phyloP scores from a whole-genome alignment of 2,888 invertebrate species.

The Gastracanthus pulcherrimus region DNA sequence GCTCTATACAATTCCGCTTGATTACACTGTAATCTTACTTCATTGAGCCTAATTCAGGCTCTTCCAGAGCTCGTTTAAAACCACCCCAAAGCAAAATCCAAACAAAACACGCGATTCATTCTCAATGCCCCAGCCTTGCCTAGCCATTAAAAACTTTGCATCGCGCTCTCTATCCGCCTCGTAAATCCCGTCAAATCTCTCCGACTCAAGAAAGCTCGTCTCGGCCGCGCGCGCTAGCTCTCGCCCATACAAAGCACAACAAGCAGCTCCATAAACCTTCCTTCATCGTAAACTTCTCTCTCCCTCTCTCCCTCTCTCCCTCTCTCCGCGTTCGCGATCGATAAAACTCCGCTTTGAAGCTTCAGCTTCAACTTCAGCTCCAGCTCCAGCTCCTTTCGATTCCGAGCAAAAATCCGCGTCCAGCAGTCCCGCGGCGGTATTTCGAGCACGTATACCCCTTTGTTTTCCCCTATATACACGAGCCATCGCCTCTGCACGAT shows the following conservation, averaged over 20 bases:
- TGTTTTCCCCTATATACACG: background rate
- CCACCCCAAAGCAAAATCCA: too few species aligned
- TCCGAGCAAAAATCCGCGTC: too few species aligned
- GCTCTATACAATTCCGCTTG: too few species aligned
- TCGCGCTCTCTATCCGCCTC: background rate
- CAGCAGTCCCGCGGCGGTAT: background rate
- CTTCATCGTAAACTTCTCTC: conserved; percentile 15
- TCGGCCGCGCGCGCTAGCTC: too few species aligned
- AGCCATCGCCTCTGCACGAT: background rate
- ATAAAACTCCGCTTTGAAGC: background rate
- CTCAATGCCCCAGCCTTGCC: too few species aligned
- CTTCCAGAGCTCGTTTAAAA: too few species aligned
- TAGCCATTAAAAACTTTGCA: background rate
- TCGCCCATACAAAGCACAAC: background rate
- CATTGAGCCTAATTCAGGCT: too few species aligned
- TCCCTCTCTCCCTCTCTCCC: too few species aligned
- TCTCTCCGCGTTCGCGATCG: background rate
- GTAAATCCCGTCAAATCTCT: conserved; percentile 7
- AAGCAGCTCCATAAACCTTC: background rate
- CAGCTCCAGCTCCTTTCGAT: background rate
- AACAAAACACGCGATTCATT: too few species aligned
- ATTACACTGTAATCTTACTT: too few species aligned
- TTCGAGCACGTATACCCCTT: background rate
- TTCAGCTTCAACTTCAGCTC: too few species aligned
- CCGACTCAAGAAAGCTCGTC: background rate